Evolutionary conservation across 2,797 vertebrate species (phyloP), one percentile per base, ranked within the genome.

Genomic region (Petrocephalus sullivani): DNA sequence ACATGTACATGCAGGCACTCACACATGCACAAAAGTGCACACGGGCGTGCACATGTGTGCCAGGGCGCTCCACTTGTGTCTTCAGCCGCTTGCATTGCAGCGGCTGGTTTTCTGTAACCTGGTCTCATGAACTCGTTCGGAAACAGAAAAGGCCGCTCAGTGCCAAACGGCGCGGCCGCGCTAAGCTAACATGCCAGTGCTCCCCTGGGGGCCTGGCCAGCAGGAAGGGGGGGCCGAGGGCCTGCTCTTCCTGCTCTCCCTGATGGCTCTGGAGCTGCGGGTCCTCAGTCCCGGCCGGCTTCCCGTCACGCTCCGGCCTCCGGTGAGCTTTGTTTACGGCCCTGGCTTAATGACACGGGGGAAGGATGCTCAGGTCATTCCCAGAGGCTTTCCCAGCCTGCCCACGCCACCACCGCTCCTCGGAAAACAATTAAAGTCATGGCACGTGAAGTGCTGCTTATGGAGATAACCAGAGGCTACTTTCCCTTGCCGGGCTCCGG

Each of bases 41-140:
- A 14, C 33, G 23, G 33, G 64, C 8, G 0, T 3, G 28, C 28
- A 14, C 64, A 14, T 33, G 23, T 67, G 64, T 87, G 88, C 90
- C 87, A 87, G 41, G 16, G 87, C 94, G 94, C 92, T 95, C 94
- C 92, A 93, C 94, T 95, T 95, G 94, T 94, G 94, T 95, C 94
- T 89, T 92, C 92, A 93, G 89, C 89, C 92, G 89, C 93, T 92
- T 89, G 85, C 90, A 90, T 90, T 92, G 82, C 88, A 91, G 67
- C 85, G 89, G 87, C 89, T 89, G 88, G 91, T 90, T 90, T 90
- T 88, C 67, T 91, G 90, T 92, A 94, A 91, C 91, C 91, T 94
- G 93, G 90, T 94, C 93, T 91, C 93, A 94, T 94, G 94, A 93
- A 93, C 92, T 94, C 88, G 91, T 91, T 81, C 90, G 16, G 58